Percentiles rank a stretch among this genome's conserved stretches.
Conservation (phyloP, 37 sponge, comb jelly and placozoan genomes). For the Halichondria panicea region DNA sequence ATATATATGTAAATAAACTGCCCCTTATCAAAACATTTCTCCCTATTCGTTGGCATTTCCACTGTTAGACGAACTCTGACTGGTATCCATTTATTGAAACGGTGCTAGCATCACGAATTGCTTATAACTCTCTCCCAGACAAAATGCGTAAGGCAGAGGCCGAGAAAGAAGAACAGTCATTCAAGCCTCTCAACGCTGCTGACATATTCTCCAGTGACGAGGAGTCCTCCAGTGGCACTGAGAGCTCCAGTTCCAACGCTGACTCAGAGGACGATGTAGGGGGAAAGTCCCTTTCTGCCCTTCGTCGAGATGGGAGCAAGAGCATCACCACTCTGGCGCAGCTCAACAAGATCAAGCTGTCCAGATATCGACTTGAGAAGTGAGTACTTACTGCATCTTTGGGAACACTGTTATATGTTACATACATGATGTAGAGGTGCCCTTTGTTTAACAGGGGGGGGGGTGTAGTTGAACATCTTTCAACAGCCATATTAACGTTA, state of each 20-base stretch:
- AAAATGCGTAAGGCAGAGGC: conserved; percentile 70
- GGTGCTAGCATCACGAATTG: background rate
- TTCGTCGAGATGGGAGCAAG: conserved; percentile 11
- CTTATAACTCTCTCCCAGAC: conserved; percentile 18
- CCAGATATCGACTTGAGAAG: conserved; percentile 90
- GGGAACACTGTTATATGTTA: background rate
- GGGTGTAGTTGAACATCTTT: too few species aligned
- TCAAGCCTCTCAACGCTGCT: conserved; percentile 42
- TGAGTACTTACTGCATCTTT: conserved; percentile 28
- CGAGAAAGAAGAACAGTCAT: conserved; percentile 17
- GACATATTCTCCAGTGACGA: conserved; percentile 58
- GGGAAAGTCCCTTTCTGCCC: conserved; percentile 20
- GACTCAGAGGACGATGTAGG: conserved; percentile 68
- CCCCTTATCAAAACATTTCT: background rate
- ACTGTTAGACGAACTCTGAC: background rate
- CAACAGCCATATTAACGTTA: too few species aligned
- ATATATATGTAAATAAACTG: background rate
- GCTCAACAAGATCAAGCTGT: conserved; percentile 84
- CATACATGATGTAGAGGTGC: too few species aligned
- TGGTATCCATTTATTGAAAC: background rate
- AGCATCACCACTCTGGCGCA: conserved; percentile 50
- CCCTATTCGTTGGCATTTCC: background rate
- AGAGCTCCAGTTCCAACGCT: conserved; percentile 6
- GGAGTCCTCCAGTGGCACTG: conserved; percentile 23
- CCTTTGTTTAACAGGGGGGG: too few species aligned